Evolutionary conservation across 2,797 vertebrate species (phyloP), one percentile per base, ranked within the genome.

Genomic region (Aeoliscus strigatus): DNA sequence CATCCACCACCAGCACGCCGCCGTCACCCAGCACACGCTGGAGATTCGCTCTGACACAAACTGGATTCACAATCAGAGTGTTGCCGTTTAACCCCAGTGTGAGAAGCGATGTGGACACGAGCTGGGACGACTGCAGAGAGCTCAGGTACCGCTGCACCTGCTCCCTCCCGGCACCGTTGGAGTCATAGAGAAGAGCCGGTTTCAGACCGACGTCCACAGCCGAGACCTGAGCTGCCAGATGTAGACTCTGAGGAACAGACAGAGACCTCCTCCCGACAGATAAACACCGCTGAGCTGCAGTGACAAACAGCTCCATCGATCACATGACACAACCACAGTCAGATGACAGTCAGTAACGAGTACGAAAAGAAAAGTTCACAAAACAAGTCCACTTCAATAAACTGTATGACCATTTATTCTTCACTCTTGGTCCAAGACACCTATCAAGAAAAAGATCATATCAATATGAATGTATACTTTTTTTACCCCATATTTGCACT

Each of bases 131-230:
- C 60, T 83, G 84, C 7, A 95, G 43, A 14, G 71, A 63, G 27
- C 33, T 52, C 66, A 96, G 38, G 60, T 93, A 98, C 12, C 32
- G 60, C 56, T 83, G 82, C 46, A 97, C 68, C 49, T 91, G 86
- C 2, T 81, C 60, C 3, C 69, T 51, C 2, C 72, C 60, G 6
- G 89, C 91, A 0, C 75, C 10, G 25, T 84, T 91, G 31, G 60
- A 80, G 21, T 98, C 95, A 13, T 92, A 96, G 0, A 98, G 70
- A 36, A 97, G 45, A 23, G 92, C 83, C 1, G 93, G 90, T 79
- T 96, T 98, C 67, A 96, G 52, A 3, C 92, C 91, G 27, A 72
- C 50, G 59, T 90, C 83, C 28, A 96, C 90, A 21, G 92, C 90
- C 14, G 83, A 75, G 34, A 94, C 79, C 51, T 94, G 90, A 58